Evolutionary conservation across 2,888 invertebrate genomes (phyloP), one percentile per base, ranked within the genome.

Genomic region (Rotaria socialis): DNA sequence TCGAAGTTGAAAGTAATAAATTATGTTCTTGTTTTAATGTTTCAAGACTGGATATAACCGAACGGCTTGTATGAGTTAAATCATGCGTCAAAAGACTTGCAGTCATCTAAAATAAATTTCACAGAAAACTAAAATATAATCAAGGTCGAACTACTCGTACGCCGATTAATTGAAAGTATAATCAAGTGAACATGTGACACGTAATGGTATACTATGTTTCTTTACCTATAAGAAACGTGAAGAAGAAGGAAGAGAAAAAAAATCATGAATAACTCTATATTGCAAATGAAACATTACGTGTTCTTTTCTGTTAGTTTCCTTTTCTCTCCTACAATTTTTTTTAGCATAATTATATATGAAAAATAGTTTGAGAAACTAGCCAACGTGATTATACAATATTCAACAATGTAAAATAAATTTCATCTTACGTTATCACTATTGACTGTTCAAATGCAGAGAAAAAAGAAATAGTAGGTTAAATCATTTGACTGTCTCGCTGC

Each of bases 21-120:
- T 43, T 80, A 80, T 80, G 80, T 47, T 80, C 80, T 80, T 80
- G 80, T n/a, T 47, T 47, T 80, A 80, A 80, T 10, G 80, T 47
- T 80, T 80, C 80, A 10, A 80, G 80, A 43, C n/a, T n/a, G 47
- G 43, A n/a, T 24, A 80, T 47, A n/a, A 35, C 24, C 19, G 80
- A 80, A n/a, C 80, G 80, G n/a, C 47, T 47, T 43, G 47, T n/a
- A 80, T 80, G 80, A 19, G 47, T 14, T 24, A 80, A 47, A 47
- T 80, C 80, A 67, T 67, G 67, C 35, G 67, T 19, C 16, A n/a
- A 1, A 67, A 67, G 27, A 35, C 27, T 67, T 67, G 67, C 35
- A 35, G 10, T 67, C 67, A 67, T 67, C 67, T 67, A 19, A 19
- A 67, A 67, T 16, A 19, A 67, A n/a, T 60, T n/a, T 1, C 7